phyloP scores from a whole-genome alignment of 1,140 invertebrate genomes.

The Lordiphosa clarofinis region DNA sequence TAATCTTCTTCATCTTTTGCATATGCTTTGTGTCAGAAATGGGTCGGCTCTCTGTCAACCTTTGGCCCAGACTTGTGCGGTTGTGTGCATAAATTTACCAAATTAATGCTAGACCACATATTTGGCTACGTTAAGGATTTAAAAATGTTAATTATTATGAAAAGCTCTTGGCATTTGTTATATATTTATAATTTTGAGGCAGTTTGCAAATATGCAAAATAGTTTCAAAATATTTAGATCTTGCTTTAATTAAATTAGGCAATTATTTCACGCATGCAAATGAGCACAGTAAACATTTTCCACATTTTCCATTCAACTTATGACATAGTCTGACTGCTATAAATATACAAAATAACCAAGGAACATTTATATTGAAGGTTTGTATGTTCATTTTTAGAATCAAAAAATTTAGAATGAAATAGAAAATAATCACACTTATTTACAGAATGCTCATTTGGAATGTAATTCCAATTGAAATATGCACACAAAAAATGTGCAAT shows the following conservation, averaged over 20 bases:
- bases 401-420: slow-evolving; percentile 6
- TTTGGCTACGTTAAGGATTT: slow-evolving; percentile 5
- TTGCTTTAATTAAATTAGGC: slow-evolving; percentile 7
- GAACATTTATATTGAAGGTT: not conserved
- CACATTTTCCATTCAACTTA: slow-evolving; percentile 2
- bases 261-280: slow-evolving; percentile 6
- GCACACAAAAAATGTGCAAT: slow-evolving; percentile 5
- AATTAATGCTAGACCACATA: slow-evolving; percentile 33
- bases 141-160: slow-evolving; percentile 1
- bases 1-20: slow-evolving; percentile 12
- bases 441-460: not conserved
- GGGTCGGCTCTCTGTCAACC: not conserved
- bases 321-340: not conserved
- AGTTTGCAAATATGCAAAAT: slow-evolving; percentile 1
- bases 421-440: slow-evolving; percentile 1
- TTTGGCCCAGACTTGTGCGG: no score
- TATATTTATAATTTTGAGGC: slow-evolving; percentile 12
- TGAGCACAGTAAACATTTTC: slow-evolving; percentile 3
- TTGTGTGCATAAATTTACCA: slow-evolving; percentile 7
- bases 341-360: not conserved
- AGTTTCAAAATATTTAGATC: not conserved
- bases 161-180: slow-evolving; percentile 4
- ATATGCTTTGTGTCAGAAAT: slow-evolving; percentile 12
- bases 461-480: not conserved
- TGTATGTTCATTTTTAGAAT: slow-evolving; percentile 16